phyloP scores from a whole-genome alignment of 2,797 vertebrate species.

The Halcyon leucocephala region DNA sequence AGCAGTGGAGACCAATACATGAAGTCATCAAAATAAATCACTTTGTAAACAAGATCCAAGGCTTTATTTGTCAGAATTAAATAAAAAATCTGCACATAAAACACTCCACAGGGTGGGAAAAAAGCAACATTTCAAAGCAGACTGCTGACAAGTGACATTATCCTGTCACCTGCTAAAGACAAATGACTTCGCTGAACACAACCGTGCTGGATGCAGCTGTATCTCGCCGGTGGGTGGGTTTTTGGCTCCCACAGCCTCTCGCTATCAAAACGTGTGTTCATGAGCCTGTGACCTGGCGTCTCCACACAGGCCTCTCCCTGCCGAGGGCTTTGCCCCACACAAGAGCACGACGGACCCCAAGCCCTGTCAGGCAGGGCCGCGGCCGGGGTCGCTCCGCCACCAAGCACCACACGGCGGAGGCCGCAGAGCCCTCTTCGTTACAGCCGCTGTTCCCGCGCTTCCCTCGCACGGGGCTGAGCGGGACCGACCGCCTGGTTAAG shows the following conservation, averaged over 20 bases:
- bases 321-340: neutral
- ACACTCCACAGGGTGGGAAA: rapidly evolving
- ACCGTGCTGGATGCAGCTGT: rapidly evolving
- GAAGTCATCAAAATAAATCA: neutral
- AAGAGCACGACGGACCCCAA: rapidly evolving
- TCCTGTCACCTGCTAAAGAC: neutral
- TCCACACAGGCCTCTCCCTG: neutral
- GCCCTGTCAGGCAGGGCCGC: neutral
- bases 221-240: neutral
- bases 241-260: neutral
- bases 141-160: neutral
- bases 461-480: rapidly evolving
- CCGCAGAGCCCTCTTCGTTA: neutral
- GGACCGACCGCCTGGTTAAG: too few relatives aligned
- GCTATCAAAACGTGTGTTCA: neutral
- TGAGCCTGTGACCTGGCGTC: too few relatives aligned
- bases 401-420: too few relatives aligned
- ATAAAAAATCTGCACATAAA: neutral
- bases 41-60: neutral
- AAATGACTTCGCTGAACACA: rapidly evolving
- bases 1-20: neutral
- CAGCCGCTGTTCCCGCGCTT: neutral
- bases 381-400: too few relatives aligned
- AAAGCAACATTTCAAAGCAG: neutral
- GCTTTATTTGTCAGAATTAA: neutral